Evolutionary conservation across 1,140 invertebrate species (phyloP).

Genomic region (Homarus americanus): DNA sequence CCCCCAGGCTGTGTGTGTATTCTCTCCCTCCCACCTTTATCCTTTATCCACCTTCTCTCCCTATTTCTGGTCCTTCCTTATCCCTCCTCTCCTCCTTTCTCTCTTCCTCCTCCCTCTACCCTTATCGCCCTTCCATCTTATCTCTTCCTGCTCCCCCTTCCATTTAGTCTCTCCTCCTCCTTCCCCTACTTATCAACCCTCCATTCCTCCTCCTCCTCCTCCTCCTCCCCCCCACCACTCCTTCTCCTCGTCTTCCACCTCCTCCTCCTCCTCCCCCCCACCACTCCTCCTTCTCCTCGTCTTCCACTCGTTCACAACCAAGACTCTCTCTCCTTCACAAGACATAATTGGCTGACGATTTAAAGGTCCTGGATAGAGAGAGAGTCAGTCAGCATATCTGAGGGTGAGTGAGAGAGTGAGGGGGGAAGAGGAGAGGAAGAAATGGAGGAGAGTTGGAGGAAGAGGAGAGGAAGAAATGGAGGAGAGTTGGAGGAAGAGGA

Average conservation of each 20-base stretch:
- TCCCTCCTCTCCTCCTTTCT: background rate
- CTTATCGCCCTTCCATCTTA: background rate
- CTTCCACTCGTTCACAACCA: background rate
- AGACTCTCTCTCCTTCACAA: too few relatives aligned
- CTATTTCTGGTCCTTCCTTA: too few relatives aligned
- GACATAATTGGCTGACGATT: too few relatives aligned
- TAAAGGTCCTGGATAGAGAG: background rate
- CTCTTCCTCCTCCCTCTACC: background rate
- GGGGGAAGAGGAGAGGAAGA: background rate
- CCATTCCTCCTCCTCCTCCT: conserved; percentile 9
- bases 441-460: background rate
- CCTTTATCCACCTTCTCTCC: background rate
- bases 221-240: background rate
- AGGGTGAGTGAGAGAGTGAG: background rate
- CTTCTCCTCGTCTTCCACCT: background rate
- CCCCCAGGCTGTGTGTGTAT: too few relatives aligned
- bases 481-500: background rate
- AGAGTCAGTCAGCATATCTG: background rate
- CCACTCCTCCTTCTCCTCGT: background rate
- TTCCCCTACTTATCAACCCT: background rate
- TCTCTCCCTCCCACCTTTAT: background rate
- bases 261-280: background rate
- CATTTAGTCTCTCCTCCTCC: background rate
- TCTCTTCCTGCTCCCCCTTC: background rate
- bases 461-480: background rate